Evolutionary conservation across 2,888 invertebrate genomes (phyloP).

Genomic region (Amphipoea lucens): DNA sequence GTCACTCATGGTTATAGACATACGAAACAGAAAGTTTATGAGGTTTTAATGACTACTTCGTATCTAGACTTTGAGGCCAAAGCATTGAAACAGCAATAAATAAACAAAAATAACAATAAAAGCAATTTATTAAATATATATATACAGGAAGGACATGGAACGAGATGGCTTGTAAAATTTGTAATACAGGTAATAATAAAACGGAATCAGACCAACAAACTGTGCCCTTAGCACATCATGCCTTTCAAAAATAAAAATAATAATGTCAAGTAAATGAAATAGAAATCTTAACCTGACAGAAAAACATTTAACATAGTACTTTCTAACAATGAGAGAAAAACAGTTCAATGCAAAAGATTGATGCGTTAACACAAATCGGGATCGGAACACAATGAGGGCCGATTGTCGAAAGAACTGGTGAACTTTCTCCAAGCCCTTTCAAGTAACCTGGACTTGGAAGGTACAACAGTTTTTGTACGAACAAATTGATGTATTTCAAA

Average conservation of each 20-base stretch:
- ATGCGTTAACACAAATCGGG: constrained; percentile 81
- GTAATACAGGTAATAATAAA: not conserved
- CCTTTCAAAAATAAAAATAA: constrained; percentile 38
- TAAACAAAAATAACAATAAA: constrained; percentile 34
- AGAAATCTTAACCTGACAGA: constrained; percentile 55
- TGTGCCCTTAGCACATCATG: constrained; percentile 10
- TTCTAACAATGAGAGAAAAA: constrained; percentile 78
- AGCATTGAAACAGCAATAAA: constrained; percentile 46
- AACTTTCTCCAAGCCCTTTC: constrained; percentile 88
- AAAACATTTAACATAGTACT: constrained; percentile 67
- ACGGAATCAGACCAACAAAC: not conserved
- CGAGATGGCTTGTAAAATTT: constrained; percentile 1
- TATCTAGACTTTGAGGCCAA: constrained; percentile 46
- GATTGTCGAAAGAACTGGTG: constrained; percentile 82
- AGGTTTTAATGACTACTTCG: constrained; percentile 48
- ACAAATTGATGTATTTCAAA: constrained; percentile 35
- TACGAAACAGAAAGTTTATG: constrained; percentile 54
- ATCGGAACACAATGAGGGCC: constrained; percentile 80
- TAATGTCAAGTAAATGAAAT: constrained; percentile 38
- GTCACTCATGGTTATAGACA: constrained; percentile 54
- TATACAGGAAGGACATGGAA: constrained; percentile 23
- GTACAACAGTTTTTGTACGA: constrained; percentile 30
- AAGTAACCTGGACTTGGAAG: constrained; percentile 65
- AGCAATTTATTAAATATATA: constrained; percentile 25
- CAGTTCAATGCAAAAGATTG: constrained; percentile 79